phyloP scores from a whole-genome alignment of 2,888 invertebrate species.

The Spisula solida region DNA sequence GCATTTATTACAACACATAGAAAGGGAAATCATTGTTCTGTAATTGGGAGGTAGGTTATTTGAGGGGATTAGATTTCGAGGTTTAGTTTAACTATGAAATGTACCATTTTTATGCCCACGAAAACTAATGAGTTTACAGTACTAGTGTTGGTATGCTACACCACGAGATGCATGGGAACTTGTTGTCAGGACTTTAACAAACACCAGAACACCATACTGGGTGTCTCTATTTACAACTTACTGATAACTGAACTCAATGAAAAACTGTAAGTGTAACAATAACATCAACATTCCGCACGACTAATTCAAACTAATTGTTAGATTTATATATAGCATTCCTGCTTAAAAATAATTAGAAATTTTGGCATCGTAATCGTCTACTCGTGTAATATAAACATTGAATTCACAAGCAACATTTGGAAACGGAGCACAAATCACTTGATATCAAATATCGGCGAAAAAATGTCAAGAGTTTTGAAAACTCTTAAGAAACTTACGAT shows the following conservation, averaged over 20 bases:
- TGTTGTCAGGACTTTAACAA: neutral
- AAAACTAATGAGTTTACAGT: neutral
- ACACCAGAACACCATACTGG: neutral
- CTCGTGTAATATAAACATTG: slow-evolving; percentile 5
- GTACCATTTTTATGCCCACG: neutral
- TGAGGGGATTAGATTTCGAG: no score
- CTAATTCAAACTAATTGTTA: slow-evolving; percentile 23
- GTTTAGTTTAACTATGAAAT: neutral
- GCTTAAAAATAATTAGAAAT: neutral
- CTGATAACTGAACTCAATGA: slow-evolving; percentile 19
- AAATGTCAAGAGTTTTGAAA: neutral
- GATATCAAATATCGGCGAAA: neutral
- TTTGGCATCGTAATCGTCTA: neutral
- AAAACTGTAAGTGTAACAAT: neutral
- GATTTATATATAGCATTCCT: slow-evolving; percentile 1
- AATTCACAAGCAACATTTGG: neutral
- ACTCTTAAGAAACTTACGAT: neutral
- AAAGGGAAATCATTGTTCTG: no score
- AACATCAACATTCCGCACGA: neutral
- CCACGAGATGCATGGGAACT: neutral
- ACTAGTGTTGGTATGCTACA: neutral
- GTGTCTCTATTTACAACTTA: slow-evolving; percentile 17
- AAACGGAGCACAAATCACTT: neutral
- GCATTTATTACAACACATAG: no score
- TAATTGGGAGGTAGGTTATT: no score